Evolutionary conservation across 1,140 invertebrate genomes (phyloP), one percentile per base, ranked within the genome.

Genomic region (Zaprionus taronus): DNA sequence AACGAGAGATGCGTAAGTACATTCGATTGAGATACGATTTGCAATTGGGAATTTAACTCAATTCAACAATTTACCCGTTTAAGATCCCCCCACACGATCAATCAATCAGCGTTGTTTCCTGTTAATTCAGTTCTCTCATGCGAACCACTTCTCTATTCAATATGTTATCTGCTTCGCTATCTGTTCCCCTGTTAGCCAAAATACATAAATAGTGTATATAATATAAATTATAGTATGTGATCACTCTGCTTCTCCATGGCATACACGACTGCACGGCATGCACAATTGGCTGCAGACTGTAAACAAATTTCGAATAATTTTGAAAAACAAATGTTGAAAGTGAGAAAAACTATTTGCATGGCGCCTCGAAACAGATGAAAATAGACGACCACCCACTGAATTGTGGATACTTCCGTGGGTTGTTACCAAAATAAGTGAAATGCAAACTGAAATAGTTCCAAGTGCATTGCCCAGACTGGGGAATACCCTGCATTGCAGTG

Each of bases 371-470:
- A 71, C 71, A 56, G 72, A 66, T 66, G 53, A 67, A 86, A 86
- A 87, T 83, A 71, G 69, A 66, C 53, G 24, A 44, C 77, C 83
- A 72, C 84, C 83, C 83, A 86, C 83, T 64, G 64, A 56, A 80
- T 78, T 75, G 84, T 66, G 77, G 64, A 77, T 73, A 77, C 72
- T 87, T 77, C 82, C 83, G 82, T 85, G 80, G 79, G 82, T 60
- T 81, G 83, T 28, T 34, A 64, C 63, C 81, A 51, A 80, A 84
- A 84, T 60, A 80, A 47, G n/a, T 11, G 20, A 61, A 69, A 66
- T 67, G 64, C 57, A 81, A 71, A 57, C 20, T 65, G 36, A 86
- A 79, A 76, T 68, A 64, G 76, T 34, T n/a, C 15, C 9, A 58
- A 38, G 44, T 65, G 68, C 34, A 60, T 38, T 31, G 56, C n/a